Evolutionary conservation across 2,888 invertebrate genomes (phyloP), one percentile per base, ranked within the genome.

Genomic region (Trachelus stipa): DNA sequence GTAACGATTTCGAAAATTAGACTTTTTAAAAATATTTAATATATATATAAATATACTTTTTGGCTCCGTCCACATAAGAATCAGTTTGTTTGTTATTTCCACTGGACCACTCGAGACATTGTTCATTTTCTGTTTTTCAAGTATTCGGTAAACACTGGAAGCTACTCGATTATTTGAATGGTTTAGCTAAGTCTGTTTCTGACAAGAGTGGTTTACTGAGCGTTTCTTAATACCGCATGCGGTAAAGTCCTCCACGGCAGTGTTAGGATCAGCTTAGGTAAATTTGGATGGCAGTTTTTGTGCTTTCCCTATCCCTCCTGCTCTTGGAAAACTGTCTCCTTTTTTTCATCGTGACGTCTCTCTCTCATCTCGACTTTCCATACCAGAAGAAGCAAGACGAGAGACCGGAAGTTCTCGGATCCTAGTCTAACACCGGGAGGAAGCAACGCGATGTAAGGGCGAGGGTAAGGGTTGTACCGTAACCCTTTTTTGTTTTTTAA

Each of bases 401-500:
- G n/a, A 78, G 78, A 75, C 85, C 86, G 86, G 86, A 86, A 87
- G 85, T 86, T 80, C 85, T 82, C 76, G 76, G 80, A 83, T 86
- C 84, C 83, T 78, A 78, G 82, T 78, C 34, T 68, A 69, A 75
- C 73, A 34, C 34, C 40, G 56, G 37, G 69, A 30, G 77, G 74
- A 37, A 73, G 40, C 37, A 56, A 30, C n/a, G 40, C 34, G 77
- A 74, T 56, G 74, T 75, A 77, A 80, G 74, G 79, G 77, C 73
- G 73, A 77, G 79, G 74, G 77, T 74, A 77, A 77, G 75, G 74
- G 69, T 77, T 79, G 73, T 56, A 77, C 78, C 77, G 82, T 85
- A 88, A 88, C 88, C 88, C 88, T 88, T 88, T 87, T 88, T 87
- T 89, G 85, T 86, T 88, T 88, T 87, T 86, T 84, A 87, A 88